Conservation (phyloP, 2,888 invertebrate genomes). For the Neoaliturus tenellus region DNA sequence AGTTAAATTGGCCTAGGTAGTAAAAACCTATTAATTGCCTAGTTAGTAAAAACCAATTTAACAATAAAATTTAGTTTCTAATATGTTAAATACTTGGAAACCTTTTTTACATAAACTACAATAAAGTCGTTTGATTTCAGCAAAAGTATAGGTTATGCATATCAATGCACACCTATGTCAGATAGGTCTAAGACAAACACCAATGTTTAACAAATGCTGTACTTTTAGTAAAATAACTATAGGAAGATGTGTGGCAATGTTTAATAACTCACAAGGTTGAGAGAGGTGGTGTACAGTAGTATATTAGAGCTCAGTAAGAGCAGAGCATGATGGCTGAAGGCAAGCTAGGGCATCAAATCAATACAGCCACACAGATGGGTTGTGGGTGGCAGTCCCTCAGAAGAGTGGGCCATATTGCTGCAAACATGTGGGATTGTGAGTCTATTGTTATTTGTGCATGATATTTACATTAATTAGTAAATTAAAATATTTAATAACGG, state of each 20-base stretch:
- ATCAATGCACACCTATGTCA: neutral
- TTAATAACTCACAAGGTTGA: neutral
- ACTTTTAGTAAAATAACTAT: neutral
- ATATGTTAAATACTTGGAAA: too few species aligned
- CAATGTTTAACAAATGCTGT: neutral
- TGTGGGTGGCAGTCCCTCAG: neutral
- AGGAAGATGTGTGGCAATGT: too few species aligned
- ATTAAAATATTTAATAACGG: neutral
- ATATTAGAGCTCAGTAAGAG: slow-evolving; percentile 1
- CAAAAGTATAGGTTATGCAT: neutral
- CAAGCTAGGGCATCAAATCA: slow-evolving; percentile 38
- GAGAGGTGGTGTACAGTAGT: neutral
- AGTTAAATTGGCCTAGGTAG: too few species aligned
- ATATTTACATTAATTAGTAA: neutral
- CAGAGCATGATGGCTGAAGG: neutral
- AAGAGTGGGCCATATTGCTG: slow-evolving; percentile 31
- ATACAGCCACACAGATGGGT: slow-evolving; percentile 40
- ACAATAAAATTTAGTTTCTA: too few species aligned
- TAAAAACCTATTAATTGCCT: too few species aligned
- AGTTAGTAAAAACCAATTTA: too few species aligned
- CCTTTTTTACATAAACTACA: neutral
- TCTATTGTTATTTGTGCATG: neutral
- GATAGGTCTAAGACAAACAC: neutral
- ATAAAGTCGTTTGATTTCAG: neutral
- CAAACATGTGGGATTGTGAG: slow-evolving; percentile 57